Conservation (phyloP, 2,888 invertebrate genomes). For the Leucophenga maculata region DNA sequence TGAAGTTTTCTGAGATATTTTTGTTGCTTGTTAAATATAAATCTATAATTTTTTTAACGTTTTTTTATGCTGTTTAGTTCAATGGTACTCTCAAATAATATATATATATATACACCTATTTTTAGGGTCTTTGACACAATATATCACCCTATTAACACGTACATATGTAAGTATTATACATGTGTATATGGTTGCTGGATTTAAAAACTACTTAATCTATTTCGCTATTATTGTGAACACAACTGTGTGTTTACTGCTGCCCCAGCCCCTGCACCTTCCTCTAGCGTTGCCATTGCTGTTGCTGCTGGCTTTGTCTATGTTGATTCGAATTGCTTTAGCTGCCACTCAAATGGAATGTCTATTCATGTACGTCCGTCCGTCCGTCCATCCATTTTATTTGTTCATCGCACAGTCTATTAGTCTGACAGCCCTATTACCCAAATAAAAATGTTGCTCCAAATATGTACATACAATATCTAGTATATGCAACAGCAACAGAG, state of each 20-base stretch:
- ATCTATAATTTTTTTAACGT: no score
- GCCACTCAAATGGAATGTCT: conserved; percentile 1
- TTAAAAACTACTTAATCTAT: no score
- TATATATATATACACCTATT: no score
- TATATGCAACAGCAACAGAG: background rate
- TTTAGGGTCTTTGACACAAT: no score
- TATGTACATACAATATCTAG: background rate
- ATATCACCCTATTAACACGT: no score
- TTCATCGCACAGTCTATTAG: background rate
- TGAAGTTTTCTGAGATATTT: no score
- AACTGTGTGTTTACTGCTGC: background rate
- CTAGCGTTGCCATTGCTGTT: background rate
- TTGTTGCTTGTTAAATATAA: no score
- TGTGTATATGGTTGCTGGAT: no score
- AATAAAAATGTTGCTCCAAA: conserved; percentile 8
- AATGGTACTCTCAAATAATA: no score
- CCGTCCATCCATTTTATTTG: background rate
- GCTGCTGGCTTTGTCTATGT: background rate
- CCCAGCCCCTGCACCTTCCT: background rate
- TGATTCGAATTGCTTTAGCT: background rate
- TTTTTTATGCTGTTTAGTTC: no score
- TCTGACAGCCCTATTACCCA: background rate
- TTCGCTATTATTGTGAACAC: no score
- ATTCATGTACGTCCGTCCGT: background rate
- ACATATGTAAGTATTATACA: no score